Percentiles rank a stretch among this genome's conserved stretches.
Evolutionary conservation across 2,797 vertebrate genomes (phyloP).

Genomic region (Synanceia verrucosa): DNA sequence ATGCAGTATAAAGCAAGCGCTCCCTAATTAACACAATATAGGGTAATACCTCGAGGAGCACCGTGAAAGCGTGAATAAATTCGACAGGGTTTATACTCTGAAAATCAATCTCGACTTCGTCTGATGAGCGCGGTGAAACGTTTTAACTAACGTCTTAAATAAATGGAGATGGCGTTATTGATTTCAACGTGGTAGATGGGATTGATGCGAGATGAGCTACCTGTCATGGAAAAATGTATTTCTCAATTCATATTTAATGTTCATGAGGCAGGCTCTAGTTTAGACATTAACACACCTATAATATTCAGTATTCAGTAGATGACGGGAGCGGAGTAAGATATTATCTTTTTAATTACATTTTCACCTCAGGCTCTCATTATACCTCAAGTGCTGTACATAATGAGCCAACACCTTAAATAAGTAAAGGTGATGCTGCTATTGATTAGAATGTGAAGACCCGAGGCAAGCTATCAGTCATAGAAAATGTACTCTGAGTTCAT

Average conservation of each 20-base stretch:
- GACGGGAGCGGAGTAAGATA: constrained; percentile 59
- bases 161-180: constrained; percentile 47
- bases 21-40: constrained; percentile 58
- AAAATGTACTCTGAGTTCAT: constrained; percentile 54
- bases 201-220: constrained; percentile 28
- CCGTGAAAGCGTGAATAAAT: constrained; percentile 34
- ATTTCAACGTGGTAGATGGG: constrained; percentile 20
- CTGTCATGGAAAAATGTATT: constrained; percentile 35
- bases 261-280: constrained; percentile 27
- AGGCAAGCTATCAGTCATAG: constrained; percentile 68
- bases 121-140: constrained; percentile 17
- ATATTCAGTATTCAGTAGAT: constrained; percentile 56
- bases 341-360: constrained; percentile 79
- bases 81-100: constrained; percentile 33
- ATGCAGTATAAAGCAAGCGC: constrained; percentile 16
- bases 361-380: constrained; percentile 69
- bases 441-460: constrained; percentile 61
- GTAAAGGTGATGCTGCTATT: constrained; percentile 75
- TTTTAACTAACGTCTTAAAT: constrained; percentile 54
- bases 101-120: constrained; percentile 47
- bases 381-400: constrained; percentile 70
- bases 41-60: constrained; percentile 20
- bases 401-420: constrained; percentile 78
- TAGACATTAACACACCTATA: constrained; percentile 26
- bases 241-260: constrained; percentile 46